A percentile compares a stretch with the other conserved stretches of the same genome.
Evolutionary conservation across 1,140 invertebrate genomes (phyloP).

Genomic region (Apis cerana): DNA sequence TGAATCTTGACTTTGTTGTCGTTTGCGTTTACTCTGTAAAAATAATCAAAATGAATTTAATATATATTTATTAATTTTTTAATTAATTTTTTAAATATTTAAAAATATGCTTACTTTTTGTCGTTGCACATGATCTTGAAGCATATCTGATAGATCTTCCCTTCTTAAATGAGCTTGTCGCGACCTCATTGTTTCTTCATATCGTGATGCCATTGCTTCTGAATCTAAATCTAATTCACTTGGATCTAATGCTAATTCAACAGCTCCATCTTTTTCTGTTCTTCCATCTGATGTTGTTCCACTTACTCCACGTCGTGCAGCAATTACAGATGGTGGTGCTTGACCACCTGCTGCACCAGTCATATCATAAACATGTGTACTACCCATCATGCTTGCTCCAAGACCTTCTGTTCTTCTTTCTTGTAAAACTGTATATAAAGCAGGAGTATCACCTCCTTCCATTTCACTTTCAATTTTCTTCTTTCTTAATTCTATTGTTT

Average conservation of each 20-base stretch:
- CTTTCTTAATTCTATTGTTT: conserved; percentile 98
- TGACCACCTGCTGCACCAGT: conserved; percentile 83
- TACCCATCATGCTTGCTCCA: conserved; percentile 98
- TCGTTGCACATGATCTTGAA: conserved; percentile 97
- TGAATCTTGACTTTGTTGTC: conserved; percentile 92
- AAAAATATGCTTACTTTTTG: conserved; percentile 86
- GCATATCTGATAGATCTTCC: conserved; percentile 99
- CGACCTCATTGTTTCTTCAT: conserved; percentile 97
- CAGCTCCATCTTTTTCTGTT: conserved; percentile 85
- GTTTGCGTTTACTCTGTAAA: conserved; percentile 93
- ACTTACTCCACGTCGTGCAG: conserved; percentile 75
- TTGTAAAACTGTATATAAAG: conserved; percentile 95
- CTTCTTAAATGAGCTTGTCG: conserved; percentile 93
- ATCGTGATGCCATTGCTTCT: conserved; percentile 97
- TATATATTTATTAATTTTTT: conserved; percentile 13
- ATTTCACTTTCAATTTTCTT: conserved; percentile 98
- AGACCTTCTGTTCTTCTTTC: conserved; percentile 96
- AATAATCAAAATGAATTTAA: conserved; percentile 23
- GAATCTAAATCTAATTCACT: conserved; percentile 98
- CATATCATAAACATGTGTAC: conserved; percentile 98
- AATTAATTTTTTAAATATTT: conserved; percentile 17
- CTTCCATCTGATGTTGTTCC: conserved; percentile 73
- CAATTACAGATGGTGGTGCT: conserved; percentile 81
- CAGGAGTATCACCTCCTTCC: conserved; percentile 96
- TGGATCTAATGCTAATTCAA: conserved; percentile 97